Evolutionary conservation across 2,888 invertebrate genomes (phyloP).

Genomic region (Pemphredon lugubris): DNA sequence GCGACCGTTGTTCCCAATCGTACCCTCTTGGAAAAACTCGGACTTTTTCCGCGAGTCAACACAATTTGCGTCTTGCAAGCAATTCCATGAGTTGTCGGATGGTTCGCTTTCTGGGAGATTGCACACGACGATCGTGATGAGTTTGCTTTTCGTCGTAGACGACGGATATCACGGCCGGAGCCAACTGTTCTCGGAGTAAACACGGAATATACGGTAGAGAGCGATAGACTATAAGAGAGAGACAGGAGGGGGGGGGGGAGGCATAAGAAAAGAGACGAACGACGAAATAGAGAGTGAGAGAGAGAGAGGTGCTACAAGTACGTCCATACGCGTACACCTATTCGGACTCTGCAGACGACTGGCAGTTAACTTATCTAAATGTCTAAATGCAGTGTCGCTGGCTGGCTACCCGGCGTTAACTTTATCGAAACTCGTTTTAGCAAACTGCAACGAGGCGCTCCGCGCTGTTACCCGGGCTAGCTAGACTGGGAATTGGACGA

Average conservation of each 20-base stretch:
- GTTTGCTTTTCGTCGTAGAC: slow-evolving; percentile 60
- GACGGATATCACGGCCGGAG: slow-evolving; percentile 51
- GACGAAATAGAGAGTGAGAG: slow-evolving; percentile 7
- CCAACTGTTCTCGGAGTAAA: slow-evolving; percentile 56
- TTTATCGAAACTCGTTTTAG: slow-evolving; percentile 76
- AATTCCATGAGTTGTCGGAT: slow-evolving; percentile 52
- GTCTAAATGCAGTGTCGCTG: slow-evolving; percentile 58
- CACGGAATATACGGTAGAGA: slow-evolving; percentile 12
- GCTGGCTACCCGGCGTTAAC: slow-evolving; percentile 62
- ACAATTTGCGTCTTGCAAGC: slow-evolving; percentile 59
- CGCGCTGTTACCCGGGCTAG: slow-evolving; percentile 54
- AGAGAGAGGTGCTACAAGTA: not conserved
- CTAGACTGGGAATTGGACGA: slow-evolving; percentile 69
- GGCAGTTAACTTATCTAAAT: slow-evolving; percentile 71
- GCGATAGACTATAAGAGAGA: slow-evolving; percentile 5
- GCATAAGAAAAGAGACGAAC: slow-evolving; percentile 1
- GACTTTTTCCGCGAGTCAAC: slow-evolving; percentile 51
- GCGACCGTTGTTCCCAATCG: not conserved
- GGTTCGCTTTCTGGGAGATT: slow-evolving; percentile 59
- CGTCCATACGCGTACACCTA: slow-evolving; percentile 9
- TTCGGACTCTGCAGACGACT: slow-evolving; percentile 35
- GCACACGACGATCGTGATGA: slow-evolving; percentile 62
- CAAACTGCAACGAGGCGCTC: slow-evolving; percentile 56
- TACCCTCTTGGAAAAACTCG: not conserved
- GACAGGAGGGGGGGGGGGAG: not conserved